These are phyloP conservation scores for Xyrauchen texanus DNA, from an alignment of 2,113 vertebrate genomes.

Conservation along the genomic window DNA sequence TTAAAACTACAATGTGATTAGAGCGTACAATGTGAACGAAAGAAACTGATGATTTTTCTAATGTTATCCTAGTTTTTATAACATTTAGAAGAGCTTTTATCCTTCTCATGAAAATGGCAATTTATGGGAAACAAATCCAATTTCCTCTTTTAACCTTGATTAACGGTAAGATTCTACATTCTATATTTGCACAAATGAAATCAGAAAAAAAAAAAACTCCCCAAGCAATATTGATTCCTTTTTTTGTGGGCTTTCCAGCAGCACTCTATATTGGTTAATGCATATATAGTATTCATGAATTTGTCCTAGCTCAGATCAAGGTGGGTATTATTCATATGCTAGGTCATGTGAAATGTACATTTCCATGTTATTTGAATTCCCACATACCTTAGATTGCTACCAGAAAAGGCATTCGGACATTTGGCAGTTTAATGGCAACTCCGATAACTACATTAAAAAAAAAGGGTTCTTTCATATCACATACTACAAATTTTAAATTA, in stretches of 20 bases:
- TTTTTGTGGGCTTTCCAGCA: conserved; percentile 23
- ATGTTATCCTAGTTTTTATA: conserved; percentile 39
- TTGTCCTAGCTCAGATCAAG: conserved; percentile 7
- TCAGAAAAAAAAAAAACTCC: conserved; percentile 21
- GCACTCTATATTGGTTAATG: conserved; percentile 42
- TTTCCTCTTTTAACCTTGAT: background rate
- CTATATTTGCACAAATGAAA: conserved; percentile 54
- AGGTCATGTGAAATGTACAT: conserved; percentile 2
- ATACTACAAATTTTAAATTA: no score
- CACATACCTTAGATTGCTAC: background rate
- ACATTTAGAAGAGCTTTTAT: conserved; percentile 22
- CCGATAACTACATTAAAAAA: background rate
- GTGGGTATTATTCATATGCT: background rate
- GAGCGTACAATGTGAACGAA: conserved; percentile 46
- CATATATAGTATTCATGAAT: background rate
- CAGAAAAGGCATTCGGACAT: background rate
- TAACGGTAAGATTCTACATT: background rate
- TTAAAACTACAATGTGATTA: conserved; percentile 43
- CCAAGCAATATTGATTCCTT: conserved; percentile 40
- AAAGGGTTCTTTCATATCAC: no score
- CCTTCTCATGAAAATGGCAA: conserved; percentile 22
- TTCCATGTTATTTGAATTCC: conserved; percentile 2
- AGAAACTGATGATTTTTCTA: conserved; percentile 48
- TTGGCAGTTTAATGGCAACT: background rate
- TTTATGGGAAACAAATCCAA: conserved; percentile 1